Conservation (phyloP, 2,888 invertebrate species). For the Cylloceria caligata region DNA sequence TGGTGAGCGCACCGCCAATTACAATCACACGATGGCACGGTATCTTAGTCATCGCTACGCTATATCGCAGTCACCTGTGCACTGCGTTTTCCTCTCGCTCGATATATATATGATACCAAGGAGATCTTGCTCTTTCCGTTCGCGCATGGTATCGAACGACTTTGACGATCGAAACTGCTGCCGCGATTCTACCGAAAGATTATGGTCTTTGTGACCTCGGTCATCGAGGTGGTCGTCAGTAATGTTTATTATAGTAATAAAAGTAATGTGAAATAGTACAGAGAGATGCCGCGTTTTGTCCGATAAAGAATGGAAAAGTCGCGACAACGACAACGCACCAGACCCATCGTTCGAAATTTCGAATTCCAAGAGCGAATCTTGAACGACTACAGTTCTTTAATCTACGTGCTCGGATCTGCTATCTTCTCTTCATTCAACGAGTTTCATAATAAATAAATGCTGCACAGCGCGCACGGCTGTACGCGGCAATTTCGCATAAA, state of each 20-base stretch:
- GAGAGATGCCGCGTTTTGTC: constrained; percentile 6
- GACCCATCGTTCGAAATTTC: constrained; percentile 48
- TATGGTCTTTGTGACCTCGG: constrained; percentile 26
- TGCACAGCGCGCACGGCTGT: constrained; percentile 46
- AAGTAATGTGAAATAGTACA: constrained; percentile 1
- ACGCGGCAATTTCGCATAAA: constrained; percentile 72
- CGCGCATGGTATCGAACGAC: constrained; percentile 10
- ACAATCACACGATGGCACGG: constrained; percentile 75
- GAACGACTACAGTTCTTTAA: constrained; percentile 42
- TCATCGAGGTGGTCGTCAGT: constrained; percentile 16
- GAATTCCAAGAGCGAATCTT: constrained; percentile 59
- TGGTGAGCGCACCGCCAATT: constrained; percentile 71
- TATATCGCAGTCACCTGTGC: constrained; percentile 30
- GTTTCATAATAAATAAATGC: constrained; percentile 69
- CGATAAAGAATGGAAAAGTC: constrained; percentile 18
- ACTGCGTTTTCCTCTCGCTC: constrained; percentile 17
- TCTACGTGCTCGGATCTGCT: constrained; percentile 67
- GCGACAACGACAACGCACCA: constrained; percentile 5
- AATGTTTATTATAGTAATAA: constrained; percentile 22
- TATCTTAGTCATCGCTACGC: constrained; percentile 77
- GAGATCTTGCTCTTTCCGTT: constrained; percentile 8
- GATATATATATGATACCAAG: constrained; percentile 16
- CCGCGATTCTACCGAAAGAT: not conserved
- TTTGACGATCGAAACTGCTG: constrained; percentile 21
- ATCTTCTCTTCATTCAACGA: constrained; percentile 46